These are phyloP conservation scores for Trichonephila clavipes DNA, from an alignment of 1,140 invertebrate genomes.

Conservation along the genomic window DNA sequence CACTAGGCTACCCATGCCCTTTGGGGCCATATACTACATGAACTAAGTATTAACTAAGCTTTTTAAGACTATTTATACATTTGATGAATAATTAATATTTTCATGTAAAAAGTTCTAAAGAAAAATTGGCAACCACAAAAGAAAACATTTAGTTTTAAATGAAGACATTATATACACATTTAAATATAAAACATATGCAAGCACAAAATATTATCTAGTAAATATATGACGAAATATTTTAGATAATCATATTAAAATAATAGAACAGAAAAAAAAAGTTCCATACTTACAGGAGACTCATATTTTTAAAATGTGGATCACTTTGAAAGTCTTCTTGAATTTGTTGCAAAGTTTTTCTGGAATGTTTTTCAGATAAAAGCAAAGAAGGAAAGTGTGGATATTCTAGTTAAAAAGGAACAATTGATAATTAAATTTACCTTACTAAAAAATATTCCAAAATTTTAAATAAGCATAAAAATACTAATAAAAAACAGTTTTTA, in stretches of 20 bases:
- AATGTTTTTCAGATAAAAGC: background rate
- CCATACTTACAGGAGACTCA: constrained; percentile 44
- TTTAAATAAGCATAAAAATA: no score
- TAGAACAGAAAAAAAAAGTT: background rate
- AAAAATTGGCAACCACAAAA: background rate
- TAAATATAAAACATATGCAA: background rate
- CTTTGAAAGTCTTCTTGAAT: constrained; percentile 31
- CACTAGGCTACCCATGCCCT: no score
- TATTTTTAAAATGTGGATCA: constrained; percentile 3
- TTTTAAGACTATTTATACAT: no score
- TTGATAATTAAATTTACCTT: background rate
- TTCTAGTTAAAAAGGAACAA: background rate
- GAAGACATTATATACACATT: background rate
- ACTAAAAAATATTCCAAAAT: no score
- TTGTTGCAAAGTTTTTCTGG: constrained; percentile 21
- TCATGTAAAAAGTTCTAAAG: no score
- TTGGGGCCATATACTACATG: no score
- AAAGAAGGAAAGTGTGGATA: constrained; percentile 4
- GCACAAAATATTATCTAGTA: background rate
- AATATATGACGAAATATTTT: background rate
- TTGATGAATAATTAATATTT: no score
- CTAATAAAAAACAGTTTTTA: no score
- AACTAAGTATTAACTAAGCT: no score
- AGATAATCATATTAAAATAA: no score
- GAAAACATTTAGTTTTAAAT: background rate